phyloP scores from a whole-genome alignment of 2,113 vertebrate genomes.

The Silurus asotus region DNA sequence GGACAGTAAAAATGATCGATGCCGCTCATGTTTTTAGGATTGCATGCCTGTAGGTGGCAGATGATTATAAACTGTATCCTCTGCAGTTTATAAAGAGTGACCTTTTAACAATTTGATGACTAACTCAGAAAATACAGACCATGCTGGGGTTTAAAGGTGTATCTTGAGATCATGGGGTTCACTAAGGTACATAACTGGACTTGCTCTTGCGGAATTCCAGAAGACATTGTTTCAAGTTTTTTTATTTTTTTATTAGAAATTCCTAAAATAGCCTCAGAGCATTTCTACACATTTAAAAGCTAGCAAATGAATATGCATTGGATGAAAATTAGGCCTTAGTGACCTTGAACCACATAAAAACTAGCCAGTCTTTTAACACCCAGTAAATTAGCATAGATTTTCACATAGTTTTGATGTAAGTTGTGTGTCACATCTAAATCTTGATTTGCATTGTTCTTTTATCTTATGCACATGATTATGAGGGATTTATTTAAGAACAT shows the following conservation, averaged over 20 bases:
- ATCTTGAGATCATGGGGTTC: neutral
- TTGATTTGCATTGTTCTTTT: no score
- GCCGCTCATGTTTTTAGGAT: neutral
- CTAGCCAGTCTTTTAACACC: no score
- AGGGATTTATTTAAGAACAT: no score
- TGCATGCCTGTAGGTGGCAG: neutral
- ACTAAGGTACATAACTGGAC: neutral
- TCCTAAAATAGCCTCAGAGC: neutral
- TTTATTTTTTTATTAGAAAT: neutral
- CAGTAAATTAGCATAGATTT: no score
- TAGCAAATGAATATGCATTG: no score
- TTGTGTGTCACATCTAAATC: no score
- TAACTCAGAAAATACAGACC: neutral
- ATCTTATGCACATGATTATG: no score
- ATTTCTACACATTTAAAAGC: neutral
- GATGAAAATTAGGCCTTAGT: no score
- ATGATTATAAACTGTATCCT: neutral
- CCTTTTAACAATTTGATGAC: conserved; percentile 9
- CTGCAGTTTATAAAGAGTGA: neutral
- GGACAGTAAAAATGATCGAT: conserved; percentile 26
- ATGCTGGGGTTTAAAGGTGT: neutral
- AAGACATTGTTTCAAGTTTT: neutral
- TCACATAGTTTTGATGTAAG: no score
- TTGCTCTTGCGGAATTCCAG: neutral
- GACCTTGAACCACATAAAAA: no score